Base-by-base conservation (phyloP, 2,888 invertebrate genomes). In the Apotomis betuletana region DNA sequence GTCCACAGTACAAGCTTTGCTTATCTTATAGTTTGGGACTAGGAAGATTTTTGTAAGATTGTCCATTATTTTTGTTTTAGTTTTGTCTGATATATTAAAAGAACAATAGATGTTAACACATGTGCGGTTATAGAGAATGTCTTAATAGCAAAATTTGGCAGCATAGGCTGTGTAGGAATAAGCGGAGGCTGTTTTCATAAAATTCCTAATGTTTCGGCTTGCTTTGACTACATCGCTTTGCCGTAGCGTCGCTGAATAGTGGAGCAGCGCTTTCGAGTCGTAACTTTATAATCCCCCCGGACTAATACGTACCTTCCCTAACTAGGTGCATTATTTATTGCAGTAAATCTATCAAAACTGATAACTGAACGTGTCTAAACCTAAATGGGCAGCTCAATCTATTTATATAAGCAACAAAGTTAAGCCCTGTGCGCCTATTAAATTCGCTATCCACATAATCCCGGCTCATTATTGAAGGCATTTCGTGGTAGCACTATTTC, bases 391-490 rank as follows among this genome's bases (percentile, higher is more conserved):
- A 70, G 58, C 58, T 59, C 63, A 63, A 68, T 54, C 57, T 68
- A 72, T 55, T 59, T 67, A 67, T 59, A 67, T 62, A 69, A 67
- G 69, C 61, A 74, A 75, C 78, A 75, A 77, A 73, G 75, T 80
- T 77, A 80, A 78, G 76, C 78, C 77, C 74, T 74, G 75, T 74
- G 73, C 74, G 69, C 77, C 77, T 80, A 82, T 82, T 76, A 82
- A 79, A 83, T 78, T 77, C 75, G 77, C 80, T 80, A 80, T 81
- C 78, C 81, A 80, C 79, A 81, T 83, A 83, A 84, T 80, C 79
- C 73, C 74, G 69, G 77, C 80, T 86, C 81, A 83, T 86, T 86
- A 86, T 84, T 83, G 86, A 86, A 82, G 81, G 83, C 79, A 79
- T 65, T 65, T 65, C 57, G 65, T 65, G 65, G 65, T 65, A 65